A percentile compares a stretch with the other conserved stretches of the same genome.
phyloP scores from a whole-genome alignment of 2,888 invertebrate genomes.

The Pseudococcus jackbeardsleyi region DNA sequence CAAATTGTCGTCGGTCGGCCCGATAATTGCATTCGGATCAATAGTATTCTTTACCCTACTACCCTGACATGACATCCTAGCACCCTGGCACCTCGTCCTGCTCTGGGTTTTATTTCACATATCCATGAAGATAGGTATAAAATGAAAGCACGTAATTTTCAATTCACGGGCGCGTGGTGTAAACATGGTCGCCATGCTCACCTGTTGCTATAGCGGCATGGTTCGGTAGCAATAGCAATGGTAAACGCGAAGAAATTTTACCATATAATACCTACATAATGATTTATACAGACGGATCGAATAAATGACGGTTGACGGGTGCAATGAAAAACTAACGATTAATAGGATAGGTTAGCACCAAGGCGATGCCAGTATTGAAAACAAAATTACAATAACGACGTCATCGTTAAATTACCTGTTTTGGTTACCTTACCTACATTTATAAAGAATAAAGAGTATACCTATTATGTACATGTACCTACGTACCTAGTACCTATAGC shows the following conservation, averaged over 20 bases:
- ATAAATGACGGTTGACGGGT: background rate
- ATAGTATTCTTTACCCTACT: background rate
- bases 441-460: background rate
- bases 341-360: conserved; percentile 39
- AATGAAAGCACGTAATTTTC: background rate
- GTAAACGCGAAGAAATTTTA: background rate
- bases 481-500: no score
- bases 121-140: background rate
- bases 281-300: background rate
- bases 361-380: conserved; percentile 33
- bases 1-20: background rate
- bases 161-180: conserved; percentile 29
- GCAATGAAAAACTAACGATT: conserved; percentile 14
- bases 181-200: conserved; percentile 19
- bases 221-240: background rate
- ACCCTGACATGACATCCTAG: no score
- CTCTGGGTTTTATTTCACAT: background rate
- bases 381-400: conserved; percentile 44
- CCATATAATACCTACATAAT: background rate
- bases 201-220: conserved; percentile 21
- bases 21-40: conserved; percentile 14
- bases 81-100: background rate
- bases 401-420: conserved; percentile 56
- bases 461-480: background rate
- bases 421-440: conserved; percentile 46